Evolutionary conservation across 2,113 vertebrate species (phyloP).

Genomic region (Ptyas mucosa): DNA sequence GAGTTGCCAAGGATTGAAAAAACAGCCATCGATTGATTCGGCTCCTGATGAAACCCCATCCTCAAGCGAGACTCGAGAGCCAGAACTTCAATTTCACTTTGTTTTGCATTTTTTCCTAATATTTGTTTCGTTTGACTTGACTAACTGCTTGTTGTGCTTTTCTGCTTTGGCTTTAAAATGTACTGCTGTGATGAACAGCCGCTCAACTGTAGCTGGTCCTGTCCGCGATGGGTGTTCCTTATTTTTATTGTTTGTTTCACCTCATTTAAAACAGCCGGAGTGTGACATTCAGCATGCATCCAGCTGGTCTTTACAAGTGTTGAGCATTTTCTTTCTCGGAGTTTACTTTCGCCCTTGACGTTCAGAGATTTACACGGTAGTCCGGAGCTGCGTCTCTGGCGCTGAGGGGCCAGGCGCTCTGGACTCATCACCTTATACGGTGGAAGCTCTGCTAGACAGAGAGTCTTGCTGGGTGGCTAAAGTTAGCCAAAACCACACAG

Average conservation of each 20-base stretch:
- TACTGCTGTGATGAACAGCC: conserved; percentile 48
- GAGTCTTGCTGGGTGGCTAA: conserved; percentile 62
- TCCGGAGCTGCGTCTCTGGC: conserved; percentile 34
- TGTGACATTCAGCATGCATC: conserved; percentile 58
- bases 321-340: conserved; percentile 46
- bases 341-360: conserved; percentile 53
- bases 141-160: neutral
- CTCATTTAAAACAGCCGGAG: conserved; percentile 62
- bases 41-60: neutral
- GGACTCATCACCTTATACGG: conserved; percentile 65
- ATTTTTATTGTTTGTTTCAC: conserved; percentile 60
- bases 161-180: conserved; percentile 34
- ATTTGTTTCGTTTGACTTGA: neutral
- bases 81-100: neutral
- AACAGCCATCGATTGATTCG: fast-evolving
- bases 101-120: neutral
- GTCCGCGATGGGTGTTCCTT: conserved; percentile 58
- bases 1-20: neutral
- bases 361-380: conserved; percentile 54
- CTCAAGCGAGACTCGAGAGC: neutral
- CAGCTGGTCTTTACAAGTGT: conserved; percentile 58
- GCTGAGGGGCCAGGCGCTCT: conserved; percentile 55
- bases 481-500: conserved; percentile 51
- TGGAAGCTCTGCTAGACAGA: conserved; percentile 48
- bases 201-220: conserved; percentile 58